These are phyloP conservation scores for Tinamus guttatus DNA, from an alignment of 2,113 vertebrate species.

Conservation along the genomic window DNA sequence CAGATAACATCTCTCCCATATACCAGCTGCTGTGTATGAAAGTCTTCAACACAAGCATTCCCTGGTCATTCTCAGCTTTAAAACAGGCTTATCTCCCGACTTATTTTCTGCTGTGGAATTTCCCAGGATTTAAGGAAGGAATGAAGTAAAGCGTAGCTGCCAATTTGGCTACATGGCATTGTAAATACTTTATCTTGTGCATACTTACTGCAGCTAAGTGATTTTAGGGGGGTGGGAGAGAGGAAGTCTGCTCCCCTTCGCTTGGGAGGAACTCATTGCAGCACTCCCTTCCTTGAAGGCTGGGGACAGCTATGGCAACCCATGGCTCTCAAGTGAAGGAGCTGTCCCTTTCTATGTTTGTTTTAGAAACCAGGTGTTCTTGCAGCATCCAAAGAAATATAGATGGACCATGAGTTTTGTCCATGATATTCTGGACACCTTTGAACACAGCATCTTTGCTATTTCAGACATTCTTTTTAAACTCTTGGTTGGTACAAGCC, in stretches of 20 bases:
- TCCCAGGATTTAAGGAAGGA: neutral
- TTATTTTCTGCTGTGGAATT: neutral
- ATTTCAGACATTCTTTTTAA: accelerated
- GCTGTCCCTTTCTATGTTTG: neutral
- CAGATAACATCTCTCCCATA: neutral
- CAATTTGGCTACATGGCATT: neutral
- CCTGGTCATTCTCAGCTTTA: neutral
- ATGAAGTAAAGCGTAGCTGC: neutral
- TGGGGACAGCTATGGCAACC: neutral
- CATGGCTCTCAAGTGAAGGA: accelerated
- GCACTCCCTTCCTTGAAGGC: neutral
- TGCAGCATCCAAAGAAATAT: neutral
- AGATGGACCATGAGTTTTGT: accelerated
- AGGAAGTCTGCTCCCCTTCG: neutral
- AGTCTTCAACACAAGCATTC: neutral
- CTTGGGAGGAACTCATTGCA: neutral
- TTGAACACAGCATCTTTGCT: neutral
- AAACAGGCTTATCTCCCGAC: neutral
- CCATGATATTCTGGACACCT: neutral
- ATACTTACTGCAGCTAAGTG: neutral
- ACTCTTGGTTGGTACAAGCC: neutral
- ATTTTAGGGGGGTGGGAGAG: neutral
- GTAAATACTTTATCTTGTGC: neutral
- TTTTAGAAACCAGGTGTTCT: neutral
- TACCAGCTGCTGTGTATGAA: neutral